Conservation (phyloP, 2,888 invertebrate genomes). For the Clepsis dumicolana region DNA sequence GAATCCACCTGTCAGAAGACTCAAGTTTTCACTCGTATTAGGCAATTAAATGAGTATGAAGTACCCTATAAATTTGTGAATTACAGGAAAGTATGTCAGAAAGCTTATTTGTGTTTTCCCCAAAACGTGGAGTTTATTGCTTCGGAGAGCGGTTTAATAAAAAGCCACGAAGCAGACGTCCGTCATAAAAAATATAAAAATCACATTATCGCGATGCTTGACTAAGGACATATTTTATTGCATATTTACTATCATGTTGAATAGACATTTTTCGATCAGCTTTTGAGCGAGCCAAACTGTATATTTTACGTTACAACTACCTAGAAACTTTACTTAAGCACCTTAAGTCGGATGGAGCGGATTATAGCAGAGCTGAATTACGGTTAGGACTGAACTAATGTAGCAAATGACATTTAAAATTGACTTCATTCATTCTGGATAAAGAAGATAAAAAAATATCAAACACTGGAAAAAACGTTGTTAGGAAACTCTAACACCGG, state of each 20-base stretch:
- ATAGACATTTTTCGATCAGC: conserved; percentile 7
- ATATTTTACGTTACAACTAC: no score
- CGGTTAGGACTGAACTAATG: no score
- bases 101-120: conserved; percentile 43
- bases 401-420: no score
- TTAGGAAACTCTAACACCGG: background rate
- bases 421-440: no score
- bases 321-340: no score
- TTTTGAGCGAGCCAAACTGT: conserved; percentile 13
- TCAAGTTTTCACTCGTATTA: background rate
- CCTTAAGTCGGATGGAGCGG: no score
- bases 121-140: conserved; percentile 37
- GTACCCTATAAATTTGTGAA: conserved; percentile 31
- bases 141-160: conserved; percentile 31
- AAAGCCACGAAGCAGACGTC: conserved; percentile 29
- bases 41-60: conserved; percentile 37
- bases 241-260: conserved; percentile 39
- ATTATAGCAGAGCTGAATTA: no score
- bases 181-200: conserved; percentile 40
- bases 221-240: conserved; percentile 36
- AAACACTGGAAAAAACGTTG: no score
- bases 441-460: no score
- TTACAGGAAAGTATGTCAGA: conserved; percentile 28
- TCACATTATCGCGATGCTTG: conserved; percentile 35
- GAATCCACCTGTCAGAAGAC: background rate